Base-by-base conservation (phyloP, 2,888 invertebrate species). In the Pandemis cinnamomeana region DNA sequence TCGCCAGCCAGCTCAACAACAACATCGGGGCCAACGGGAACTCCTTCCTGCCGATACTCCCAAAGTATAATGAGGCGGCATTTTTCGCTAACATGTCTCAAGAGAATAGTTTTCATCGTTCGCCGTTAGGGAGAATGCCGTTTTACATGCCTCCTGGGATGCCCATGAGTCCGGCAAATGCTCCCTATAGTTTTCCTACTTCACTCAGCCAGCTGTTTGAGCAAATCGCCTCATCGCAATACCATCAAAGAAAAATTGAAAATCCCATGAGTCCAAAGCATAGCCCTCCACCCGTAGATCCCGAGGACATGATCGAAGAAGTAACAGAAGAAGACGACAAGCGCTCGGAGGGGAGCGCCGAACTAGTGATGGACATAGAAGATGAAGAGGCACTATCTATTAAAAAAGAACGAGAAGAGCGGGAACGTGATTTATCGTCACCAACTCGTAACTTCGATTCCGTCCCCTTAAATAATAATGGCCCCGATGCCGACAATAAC, bases 41-140 rank as follows among this genome's bases (percentile, higher is more conserved):
- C 84, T 94, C 96, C n/a, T 97, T 97, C 84, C 94, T 97, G 81
- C 96, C 97, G 44, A 96, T 97, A 78, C 89, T 97, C 73, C 97
- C 97, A 0, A 97, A 97, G 85, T 96, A 96, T 83, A 95, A 88
- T 75, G 96, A 95, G 78, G 95, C 95, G 76, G 96, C 96, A 60
- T 95, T 96, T 71, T 95, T 95, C 62, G 93, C 95, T 15, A 92
- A 95, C 0, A 91, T 94, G 87, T 87, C 92, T 7, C 91, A 91
- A 76, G 94, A 95, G 15, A 90, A 88, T 75, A 89, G 87, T 75
- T 95, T 89, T 77, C 92, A 95, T 76, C 94, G 95, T 63, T 91
- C 94, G 6, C 86, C 90, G 1, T 81, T 95, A 42, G 90, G 93
- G 2, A 95, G 95, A 44, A 91, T 96, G 77, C 96, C 96, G 0